Conservation (phyloP, 2,888 invertebrate species). For the Harpagoxenus sublaevis region DNA sequence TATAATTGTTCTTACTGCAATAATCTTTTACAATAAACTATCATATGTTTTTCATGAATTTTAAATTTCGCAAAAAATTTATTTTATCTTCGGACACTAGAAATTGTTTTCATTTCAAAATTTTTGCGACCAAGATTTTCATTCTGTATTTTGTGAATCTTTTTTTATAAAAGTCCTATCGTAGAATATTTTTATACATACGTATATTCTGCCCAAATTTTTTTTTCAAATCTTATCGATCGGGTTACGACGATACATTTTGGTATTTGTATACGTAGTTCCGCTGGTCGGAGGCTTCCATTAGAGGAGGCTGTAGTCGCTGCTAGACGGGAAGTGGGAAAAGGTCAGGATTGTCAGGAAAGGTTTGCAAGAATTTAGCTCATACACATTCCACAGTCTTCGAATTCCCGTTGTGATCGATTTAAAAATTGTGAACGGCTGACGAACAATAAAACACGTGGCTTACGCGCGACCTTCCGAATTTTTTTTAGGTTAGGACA, state of each 20-base stretch:
- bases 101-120: background rate
- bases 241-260: background rate
- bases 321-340: background rate
- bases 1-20: background rate
- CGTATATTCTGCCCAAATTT: background rate
- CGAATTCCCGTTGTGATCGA: background rate
- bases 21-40: background rate
- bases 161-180: background rate
- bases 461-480: background rate
- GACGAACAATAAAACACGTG: background rate
- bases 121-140: background rate
- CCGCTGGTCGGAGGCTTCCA: background rate
- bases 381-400: background rate
- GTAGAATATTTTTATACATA: too few species aligned
- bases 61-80: background rate
- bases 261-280: background rate
- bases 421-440: background rate
- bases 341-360: background rate
- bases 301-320: background rate
- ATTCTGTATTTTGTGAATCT: background rate
- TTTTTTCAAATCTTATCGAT: background rate
- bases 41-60: background rate
- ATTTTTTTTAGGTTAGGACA: conserved; percentile 11
- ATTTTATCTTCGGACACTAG: background rate
- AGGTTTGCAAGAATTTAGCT: background rate